Conservation (phyloP, 2,888 invertebrate genomes). For the Hesperia comma region DNA sequence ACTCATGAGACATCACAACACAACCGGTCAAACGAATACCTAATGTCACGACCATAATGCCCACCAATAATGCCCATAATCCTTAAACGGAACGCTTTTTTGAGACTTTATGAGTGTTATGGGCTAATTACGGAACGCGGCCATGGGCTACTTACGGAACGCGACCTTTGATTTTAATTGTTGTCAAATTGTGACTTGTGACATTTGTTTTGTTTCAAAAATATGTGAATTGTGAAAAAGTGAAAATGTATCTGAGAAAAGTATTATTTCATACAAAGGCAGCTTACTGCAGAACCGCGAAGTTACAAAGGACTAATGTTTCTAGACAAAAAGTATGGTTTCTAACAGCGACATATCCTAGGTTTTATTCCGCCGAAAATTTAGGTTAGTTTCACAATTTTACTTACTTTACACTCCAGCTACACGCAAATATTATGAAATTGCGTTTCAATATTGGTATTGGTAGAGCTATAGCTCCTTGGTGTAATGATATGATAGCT, state of each 20-base stretch:
- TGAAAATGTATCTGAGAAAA: constrained; percentile 74
- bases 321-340: constrained; percentile 64
- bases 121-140: no score
- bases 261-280: constrained; percentile 66
- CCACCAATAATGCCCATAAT: no score
- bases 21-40: no score
- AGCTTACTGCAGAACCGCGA: constrained; percentile 61
- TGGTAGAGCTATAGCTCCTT: background rate
- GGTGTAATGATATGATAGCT: background rate
- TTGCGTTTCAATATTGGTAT: background rate
- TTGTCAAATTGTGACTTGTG: background rate
- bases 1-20: no score
- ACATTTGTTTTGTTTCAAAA: constrained; percentile 45
- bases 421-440: background rate
- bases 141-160: no score
- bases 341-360: constrained; percentile 60
- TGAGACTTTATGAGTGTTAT: no score
- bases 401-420: constrained; percentile 28
- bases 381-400: constrained; percentile 72
- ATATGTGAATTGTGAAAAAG: constrained; percentile 42
- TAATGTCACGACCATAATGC: no score
- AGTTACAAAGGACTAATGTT: constrained; percentile 60
- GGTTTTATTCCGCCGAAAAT: constrained; percentile 72
- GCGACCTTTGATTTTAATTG: no score
- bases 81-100: no score